A percentile compares a stretch with the other conserved stretches of the same genome.
phyloP scores from a whole-genome alignment of 2,888 invertebrate genomes.

The Lithophane socia region DNA sequence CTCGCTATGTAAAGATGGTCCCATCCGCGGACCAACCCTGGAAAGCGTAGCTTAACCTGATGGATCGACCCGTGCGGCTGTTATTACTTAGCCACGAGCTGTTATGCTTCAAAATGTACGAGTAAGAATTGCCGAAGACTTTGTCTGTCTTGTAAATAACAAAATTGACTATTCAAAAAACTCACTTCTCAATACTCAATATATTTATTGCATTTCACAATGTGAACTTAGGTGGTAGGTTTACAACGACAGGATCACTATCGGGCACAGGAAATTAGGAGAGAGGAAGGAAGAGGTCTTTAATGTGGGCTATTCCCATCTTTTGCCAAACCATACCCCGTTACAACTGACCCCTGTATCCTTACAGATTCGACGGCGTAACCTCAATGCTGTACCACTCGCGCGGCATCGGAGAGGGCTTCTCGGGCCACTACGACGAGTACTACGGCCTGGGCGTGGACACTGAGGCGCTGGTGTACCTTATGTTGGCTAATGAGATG shows the following conservation, averaged over 20 bases:
- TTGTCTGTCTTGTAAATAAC: not conserved
- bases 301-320: not conserved
- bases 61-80: no score
- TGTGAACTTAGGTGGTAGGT: no score
- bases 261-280: no score
- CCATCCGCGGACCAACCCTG: no score
- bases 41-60: no score
- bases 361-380: conserved; percentile 97
- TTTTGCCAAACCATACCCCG: not conserved
- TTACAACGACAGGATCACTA: no score
- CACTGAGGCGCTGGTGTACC: conserved; percentile 98
- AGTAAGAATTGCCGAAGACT: not conserved
- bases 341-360: not conserved
- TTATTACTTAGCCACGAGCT: no score
- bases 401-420: conserved; percentile 97
- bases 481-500: conserved; percentile 98
- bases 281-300: no score
- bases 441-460: conserved; percentile 99
- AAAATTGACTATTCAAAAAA: not conserved
- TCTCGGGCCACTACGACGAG: conserved; percentile 98
- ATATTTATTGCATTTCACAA: no score
- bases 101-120: no score
- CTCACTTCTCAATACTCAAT: not conserved
- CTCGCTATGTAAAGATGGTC: no score
- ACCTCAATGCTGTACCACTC: conserved; percentile 99